Percentiles rank a stretch among this genome's conserved stretches.
Evolutionary conservation across 2,888 invertebrate species (phyloP).

Genomic region (Athalia cordata): DNA sequence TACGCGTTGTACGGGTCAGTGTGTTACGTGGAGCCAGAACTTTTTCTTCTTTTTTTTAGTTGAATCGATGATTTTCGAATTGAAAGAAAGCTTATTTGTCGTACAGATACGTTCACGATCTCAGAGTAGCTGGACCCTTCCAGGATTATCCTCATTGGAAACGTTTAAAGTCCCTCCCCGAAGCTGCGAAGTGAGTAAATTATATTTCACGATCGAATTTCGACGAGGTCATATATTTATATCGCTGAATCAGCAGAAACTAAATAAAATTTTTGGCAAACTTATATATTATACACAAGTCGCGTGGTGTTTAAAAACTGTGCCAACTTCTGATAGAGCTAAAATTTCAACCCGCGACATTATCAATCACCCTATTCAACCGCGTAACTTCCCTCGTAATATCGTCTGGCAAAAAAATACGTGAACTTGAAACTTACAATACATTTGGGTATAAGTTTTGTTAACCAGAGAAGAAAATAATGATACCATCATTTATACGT

Average conservation of each 20-base stretch:
- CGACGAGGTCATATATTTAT: neutral
- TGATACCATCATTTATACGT: conserved; percentile 4
- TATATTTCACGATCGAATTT: neutral
- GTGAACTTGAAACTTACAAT: no score
- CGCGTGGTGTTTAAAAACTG: neutral
- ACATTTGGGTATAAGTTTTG: no score
- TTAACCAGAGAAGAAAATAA: neutral
- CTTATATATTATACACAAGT: neutral
- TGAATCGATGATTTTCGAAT: neutral
- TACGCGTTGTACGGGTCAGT: conserved; percentile 74
- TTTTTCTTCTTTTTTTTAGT: neutral
- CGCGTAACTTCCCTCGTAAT: conserved; percentile 47
- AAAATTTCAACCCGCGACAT: conserved; percentile 7
- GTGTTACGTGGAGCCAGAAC: neutral
- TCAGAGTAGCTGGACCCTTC: conserved; percentile 75
- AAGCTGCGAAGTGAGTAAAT: conserved; percentile 67
- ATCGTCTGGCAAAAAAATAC: conserved; percentile 2
- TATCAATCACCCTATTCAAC: conserved; percentile 37
- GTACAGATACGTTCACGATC: conserved; percentile 71
- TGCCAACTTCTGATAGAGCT: conserved; percentile 20
- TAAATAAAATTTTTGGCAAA: conserved; percentile 21
- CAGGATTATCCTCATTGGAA: conserved; percentile 73
- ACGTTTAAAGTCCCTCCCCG: conserved; percentile 70
- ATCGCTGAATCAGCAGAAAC: conserved; percentile 5
- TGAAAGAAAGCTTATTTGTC: neutral